Evolutionary conservation across 2,113 vertebrate genomes (phyloP), one percentile per base, ranked within the genome.

Genomic region (Pachyramphus minor): DNA sequence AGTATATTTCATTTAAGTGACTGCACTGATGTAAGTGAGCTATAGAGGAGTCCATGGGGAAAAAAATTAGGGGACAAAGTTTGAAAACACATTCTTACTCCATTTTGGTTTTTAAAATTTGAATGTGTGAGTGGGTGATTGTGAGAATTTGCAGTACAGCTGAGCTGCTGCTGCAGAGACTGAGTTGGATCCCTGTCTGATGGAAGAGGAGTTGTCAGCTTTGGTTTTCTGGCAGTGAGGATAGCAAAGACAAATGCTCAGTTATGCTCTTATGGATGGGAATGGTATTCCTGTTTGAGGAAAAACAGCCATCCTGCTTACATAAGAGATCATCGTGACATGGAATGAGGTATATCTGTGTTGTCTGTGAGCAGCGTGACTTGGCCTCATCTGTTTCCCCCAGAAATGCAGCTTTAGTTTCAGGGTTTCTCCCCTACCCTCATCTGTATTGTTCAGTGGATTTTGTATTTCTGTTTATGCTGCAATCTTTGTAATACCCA

Each of bases 81-180:
- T 8, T 11, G 3, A 58, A 90, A 83, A 4, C 8, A 9, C 4
- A 5, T 58, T 81, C 20, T 82, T 68, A 18, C 3, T 69, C 31
- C 1, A 1, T 80, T 83, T 45, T 45, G 2, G 1, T 64, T 73
- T 69, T 72, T 42, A 13, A 58, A 64, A 52, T 53, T 47, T 27
- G 50, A 66, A 11, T 42, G 33, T 25, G 6, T 0, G 0, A 22
- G 13, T 21, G 7, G 5, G 11, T 62, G 41, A 28, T 14, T 30
- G 13, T 49, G 39, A 42, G 30, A 66, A 77, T 77, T 71, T 60
- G 31, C 45, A 35, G 28, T 44, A n/a, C 13, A 49, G 27, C 60
- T 16, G 31, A 90, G 49, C 25, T 0, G 2, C 33, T 74, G 47
- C 69, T 42, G 18, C 58, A 53, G 79, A 33, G 39, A 8, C 27